Evolutionary conservation across 2,888 invertebrate species (phyloP).

Genomic region (Temnothorax ravouxi): DNA sequence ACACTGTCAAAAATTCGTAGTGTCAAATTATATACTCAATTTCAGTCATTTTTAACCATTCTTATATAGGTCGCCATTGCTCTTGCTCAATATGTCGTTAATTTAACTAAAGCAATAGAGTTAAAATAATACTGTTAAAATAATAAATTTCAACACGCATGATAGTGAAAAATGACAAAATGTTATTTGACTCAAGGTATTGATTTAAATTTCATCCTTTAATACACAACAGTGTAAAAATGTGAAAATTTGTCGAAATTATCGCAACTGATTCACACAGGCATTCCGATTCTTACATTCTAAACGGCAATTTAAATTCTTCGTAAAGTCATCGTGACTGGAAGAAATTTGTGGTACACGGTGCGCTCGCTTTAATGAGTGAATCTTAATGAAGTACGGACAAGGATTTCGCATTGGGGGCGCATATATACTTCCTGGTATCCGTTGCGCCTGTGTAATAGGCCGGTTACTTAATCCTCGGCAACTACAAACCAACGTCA

Average conservation of each 20-base stretch:
- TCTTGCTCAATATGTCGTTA: too few species aligned
- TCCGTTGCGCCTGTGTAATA: neutral
- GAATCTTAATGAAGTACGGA: neutral
- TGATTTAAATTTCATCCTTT: too few species aligned
- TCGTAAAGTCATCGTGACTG: neutral
- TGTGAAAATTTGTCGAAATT: neutral
- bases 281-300: neutral
- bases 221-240: neutral
- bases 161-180: too few species aligned
- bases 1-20: too few species aligned
- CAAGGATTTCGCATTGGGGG: neutral
- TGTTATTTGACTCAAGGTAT: too few species aligned
- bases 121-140: too few species aligned
- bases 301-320: neutral
- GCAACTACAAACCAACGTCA: conserved; percentile 1
- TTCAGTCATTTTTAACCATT: too few species aligned
- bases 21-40: too few species aligned
- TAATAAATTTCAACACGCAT: too few species aligned
- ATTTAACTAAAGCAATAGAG: too few species aligned
- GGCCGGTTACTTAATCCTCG: conserved; percentile 14
- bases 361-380: neutral
- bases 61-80: too few species aligned
- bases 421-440: conserved; percentile 1
- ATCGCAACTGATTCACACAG: too few species aligned
- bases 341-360: neutral